Conservation (phyloP, 2,113 vertebrate species). For the Phalacrocorax aristotelis region DNA sequence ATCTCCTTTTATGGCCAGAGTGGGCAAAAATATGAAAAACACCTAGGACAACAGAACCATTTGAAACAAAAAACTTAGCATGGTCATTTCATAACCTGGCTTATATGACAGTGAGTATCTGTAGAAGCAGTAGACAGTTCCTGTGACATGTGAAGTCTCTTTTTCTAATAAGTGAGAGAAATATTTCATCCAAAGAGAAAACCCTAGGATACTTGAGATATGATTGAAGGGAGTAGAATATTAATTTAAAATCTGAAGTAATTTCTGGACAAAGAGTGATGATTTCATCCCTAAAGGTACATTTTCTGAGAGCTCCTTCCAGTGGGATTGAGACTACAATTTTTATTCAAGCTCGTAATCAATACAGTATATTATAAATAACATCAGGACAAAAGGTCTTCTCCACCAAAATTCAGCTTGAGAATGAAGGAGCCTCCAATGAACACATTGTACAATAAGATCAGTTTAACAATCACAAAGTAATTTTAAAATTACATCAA, state of each 20-base stretch:
- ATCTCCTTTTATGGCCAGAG: background rate
- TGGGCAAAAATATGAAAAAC: background rate
- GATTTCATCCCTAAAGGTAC: background rate
- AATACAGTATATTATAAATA: background rate
- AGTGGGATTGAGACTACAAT: background rate
- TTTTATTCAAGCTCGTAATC: background rate
- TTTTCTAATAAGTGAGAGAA: background rate
- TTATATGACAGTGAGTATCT: background rate
- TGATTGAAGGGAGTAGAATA: background rate
- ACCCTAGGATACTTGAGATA: background rate
- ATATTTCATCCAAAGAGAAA: background rate
- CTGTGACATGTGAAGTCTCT: background rate
- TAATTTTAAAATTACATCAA: background rate
- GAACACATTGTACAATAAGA: background rate
- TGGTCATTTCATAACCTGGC: background rate
- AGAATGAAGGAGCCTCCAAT: background rate
- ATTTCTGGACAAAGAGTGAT: background rate
- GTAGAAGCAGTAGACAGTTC: background rate
- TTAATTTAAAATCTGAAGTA: background rate
- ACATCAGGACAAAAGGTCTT: background rate
- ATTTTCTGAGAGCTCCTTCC: background rate
- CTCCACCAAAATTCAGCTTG: background rate
- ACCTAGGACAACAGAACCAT: background rate
- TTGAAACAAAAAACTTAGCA: background rate
- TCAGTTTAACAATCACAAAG: background rate